These are phyloP conservation scores for Phortica magna DNA, from an alignment of 2,888 invertebrate genomes.

Conservation along the genomic window DNA sequence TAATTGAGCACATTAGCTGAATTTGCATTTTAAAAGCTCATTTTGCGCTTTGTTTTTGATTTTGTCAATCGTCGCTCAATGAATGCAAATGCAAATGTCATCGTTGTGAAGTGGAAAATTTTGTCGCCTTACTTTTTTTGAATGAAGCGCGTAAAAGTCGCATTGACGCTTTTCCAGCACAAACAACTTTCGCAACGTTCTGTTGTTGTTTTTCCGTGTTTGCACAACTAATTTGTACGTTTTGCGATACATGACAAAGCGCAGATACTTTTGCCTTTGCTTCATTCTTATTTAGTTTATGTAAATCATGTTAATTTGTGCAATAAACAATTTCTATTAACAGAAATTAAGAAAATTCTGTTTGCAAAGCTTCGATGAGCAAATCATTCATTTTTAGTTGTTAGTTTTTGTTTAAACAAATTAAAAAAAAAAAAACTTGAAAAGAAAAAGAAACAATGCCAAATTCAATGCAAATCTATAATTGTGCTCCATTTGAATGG, in stretches of 20 bases:
- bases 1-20: too few species aligned
- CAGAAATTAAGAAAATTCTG: too few species aligned
- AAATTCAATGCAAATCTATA: slow-evolving; percentile 21
- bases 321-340: not conserved
- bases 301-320: not conserved
- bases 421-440: not conserved
- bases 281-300: not conserved
- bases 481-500: slow-evolving; percentile 10
- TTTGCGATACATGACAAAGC: not conserved
- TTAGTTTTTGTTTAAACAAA: too few species aligned
- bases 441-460: not conserved
- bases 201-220: not conserved
- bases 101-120: not conserved
- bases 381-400: too few species aligned
- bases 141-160: slow-evolving; percentile 14
- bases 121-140: not conserved
- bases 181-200: not conserved
- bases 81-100: too few species aligned
- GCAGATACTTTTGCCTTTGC: not conserved
- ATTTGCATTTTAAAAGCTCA: too few species aligned
- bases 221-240: slow-evolving; percentile 11
- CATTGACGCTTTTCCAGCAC: not conserved
- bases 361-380: too few species aligned
- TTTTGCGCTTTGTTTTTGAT: too few species aligned
- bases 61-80: too few species aligned